Evolutionary conservation across 64 coral and sea anemone genomes (phyloP), one percentile per base, ranked within the genome.

Genomic region (Catalaphyllia jardinei): DNA sequence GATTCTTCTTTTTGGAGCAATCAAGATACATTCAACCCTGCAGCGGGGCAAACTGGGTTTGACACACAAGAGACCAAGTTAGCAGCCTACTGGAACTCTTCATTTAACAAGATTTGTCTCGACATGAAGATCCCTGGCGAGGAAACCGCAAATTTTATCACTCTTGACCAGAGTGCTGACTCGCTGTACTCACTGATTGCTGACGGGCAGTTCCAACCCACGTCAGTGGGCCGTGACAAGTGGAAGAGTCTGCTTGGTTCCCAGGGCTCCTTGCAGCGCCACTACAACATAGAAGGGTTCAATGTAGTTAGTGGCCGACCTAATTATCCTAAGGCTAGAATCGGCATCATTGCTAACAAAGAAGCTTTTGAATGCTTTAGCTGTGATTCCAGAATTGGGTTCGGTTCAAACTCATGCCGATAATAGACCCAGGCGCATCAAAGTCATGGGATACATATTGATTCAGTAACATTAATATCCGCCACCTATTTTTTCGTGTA

Each of bases 261-360:
- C 7, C 65, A 69, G n/a, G 65, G 22, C 22, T 69, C 65, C 4
- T 69, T 69, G 25, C 65, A 69, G 65, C 65, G 5, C 10, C 11
- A 69, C 22, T 69, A n/a, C n/a, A 69, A 69, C 65, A n/a, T 0
- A 69, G 65, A 69, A n/a, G 65, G 65, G 22, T 69, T 69, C 25
- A 69, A 69, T 25, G 65, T 10, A 27, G 22, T 25, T 10, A 27
- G 65, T 74, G 31, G 10, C 11, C 1, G 0, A 16, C 4, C 2
- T 4, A 29, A 29, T 3, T 4, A 20, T 38, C 31, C 72, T 12
- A 74, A 33, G 15, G 31, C 31, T 0, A 74, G 72, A 74, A 74
- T 74, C n/a, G 72, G 72, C 39, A 74, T 74, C 72, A 29, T 74
- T 74, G 72, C 29, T 38, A 74, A 74, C 72, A 69, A 69, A 10